These are phyloP conservation scores for Eilema depressum DNA, from an alignment of 2,888 invertebrate species.

Conservation along the genomic window DNA sequence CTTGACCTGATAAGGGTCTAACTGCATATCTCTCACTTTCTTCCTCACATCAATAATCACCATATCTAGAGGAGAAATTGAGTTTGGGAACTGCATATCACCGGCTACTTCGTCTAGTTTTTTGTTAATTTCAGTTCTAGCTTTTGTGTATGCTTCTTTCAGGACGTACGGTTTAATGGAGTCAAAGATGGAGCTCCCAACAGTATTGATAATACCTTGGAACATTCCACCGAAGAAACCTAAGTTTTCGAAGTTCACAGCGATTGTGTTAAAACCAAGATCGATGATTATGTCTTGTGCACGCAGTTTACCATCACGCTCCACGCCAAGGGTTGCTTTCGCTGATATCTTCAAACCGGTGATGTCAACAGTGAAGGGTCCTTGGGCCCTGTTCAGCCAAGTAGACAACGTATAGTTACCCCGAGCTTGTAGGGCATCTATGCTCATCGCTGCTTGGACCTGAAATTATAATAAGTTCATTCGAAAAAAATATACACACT, in stretches of 20 bases:
- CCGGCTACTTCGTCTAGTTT: conserved; percentile 90
- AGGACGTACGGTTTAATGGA: conserved; percentile 95
- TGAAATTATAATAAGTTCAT: conserved; percentile 64
- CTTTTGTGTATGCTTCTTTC: conserved; percentile 91
- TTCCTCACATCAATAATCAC: conserved; percentile 91
- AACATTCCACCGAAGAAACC: conserved; percentile 91
- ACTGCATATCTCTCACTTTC: conserved; percentile 88
- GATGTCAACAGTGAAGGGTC: conserved; percentile 93
- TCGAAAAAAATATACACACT: background rate
- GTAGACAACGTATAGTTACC: conserved; percentile 92
- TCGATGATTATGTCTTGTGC: conserved; percentile 94
- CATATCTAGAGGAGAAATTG: conserved; percentile 94
- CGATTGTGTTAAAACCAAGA: conserved; percentile 91
- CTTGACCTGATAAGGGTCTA: conserved; percentile 92
- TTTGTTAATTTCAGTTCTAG: conserved; percentile 91
- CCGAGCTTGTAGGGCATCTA: conserved; percentile 90
- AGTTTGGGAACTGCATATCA: conserved; percentile 92
- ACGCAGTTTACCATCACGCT: conserved; percentile 91
- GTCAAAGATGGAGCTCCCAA: conserved; percentile 94
- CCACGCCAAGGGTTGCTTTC: conserved; percentile 90
- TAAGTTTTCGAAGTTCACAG: conserved; percentile 93
- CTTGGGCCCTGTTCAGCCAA: conserved; percentile 89
- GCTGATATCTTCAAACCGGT: conserved; percentile 90
- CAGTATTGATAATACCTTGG: conserved; percentile 92
- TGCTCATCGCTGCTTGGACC: conserved; percentile 91